Evolutionary conservation across 2,797 vertebrate genomes (phyloP).

Genomic region (Cossypha caffra): DNA sequence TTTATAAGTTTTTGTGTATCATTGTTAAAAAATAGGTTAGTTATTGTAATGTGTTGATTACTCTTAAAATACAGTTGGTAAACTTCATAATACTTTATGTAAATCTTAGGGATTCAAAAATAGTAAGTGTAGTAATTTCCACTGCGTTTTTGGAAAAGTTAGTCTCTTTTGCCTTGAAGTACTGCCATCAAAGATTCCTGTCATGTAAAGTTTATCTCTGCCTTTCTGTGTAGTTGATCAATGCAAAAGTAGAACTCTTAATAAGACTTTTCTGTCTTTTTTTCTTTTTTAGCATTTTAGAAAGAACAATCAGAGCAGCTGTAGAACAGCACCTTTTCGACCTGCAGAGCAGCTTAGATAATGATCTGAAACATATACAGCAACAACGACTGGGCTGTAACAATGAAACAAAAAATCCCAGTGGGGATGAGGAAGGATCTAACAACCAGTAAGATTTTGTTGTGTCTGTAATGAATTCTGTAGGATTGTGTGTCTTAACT

Average conservation of each 20-base stretch:
- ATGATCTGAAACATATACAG: constrained; percentile 81
- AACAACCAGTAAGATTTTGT: constrained; percentile 77
- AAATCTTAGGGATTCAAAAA: neutral
- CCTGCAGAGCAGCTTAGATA: constrained; percentile 89
- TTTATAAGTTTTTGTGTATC: neutral
- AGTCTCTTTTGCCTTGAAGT: neutral
- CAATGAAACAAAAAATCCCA: constrained; percentile 70
- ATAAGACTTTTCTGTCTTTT: neutral
- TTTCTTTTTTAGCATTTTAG: constrained; percentile 82
- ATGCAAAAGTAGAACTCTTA: neutral
- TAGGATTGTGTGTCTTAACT: neutral
- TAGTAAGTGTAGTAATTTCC: neutral
- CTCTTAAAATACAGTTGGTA: neutral
- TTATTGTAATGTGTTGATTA: neutral
- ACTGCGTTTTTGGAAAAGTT: neutral
- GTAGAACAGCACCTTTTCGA: constrained; percentile 93
- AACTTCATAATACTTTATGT: neutral
- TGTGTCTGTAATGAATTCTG: neutral
- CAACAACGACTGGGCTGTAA: constrained; percentile 73
- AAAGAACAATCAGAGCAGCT: constrained; percentile 90
- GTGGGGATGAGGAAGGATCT: constrained; percentile 74
- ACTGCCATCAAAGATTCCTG: neutral
- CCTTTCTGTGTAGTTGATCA: neutral
- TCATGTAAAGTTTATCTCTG: neutral
- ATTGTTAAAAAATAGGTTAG: neutral